Evolutionary conservation across 2,888 invertebrate genomes (phyloP).

Genomic region (Drosophila leonis): DNA sequence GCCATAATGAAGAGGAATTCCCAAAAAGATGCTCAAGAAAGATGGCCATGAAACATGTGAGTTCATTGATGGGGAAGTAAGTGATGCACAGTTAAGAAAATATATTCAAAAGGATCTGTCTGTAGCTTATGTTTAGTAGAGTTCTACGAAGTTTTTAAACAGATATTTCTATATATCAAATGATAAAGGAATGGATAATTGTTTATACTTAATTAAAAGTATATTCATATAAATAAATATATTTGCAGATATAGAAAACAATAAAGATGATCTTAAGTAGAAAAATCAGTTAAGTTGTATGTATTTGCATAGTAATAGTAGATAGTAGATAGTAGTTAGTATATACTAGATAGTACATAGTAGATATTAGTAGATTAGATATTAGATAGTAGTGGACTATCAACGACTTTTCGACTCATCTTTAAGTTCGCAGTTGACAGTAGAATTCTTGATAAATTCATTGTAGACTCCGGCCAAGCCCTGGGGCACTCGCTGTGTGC

Average conservation of each 20-base stretch:
- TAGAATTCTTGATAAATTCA: background rate
- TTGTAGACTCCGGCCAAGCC: background rate
- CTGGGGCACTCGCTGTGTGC: background rate
- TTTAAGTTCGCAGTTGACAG: background rate
- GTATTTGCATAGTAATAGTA: background rate
- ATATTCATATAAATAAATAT: too few species aligned
- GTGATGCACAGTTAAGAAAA: background rate
- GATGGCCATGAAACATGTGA: background rate
- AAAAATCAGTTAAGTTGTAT: too few species aligned
- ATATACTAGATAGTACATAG: too few species aligned
- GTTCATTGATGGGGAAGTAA: conserved; percentile 1
- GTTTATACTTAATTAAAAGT: background rate
- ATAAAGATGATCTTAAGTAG: too few species aligned
- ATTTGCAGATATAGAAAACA: too few species aligned
- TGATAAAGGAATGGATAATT: background rate
- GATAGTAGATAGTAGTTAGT: background rate
- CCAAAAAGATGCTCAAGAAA: background rate
- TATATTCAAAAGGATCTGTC: background rate
- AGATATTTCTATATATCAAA: too few species aligned
- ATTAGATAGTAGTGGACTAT: background rate
- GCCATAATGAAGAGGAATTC: background rate
- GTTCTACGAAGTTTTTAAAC: too few species aligned
- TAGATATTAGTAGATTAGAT: too few species aligned
- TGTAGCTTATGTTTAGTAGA: background rate
- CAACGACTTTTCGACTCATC: background rate